These are phyloP conservation scores for Euura lappo DNA, from an alignment of 1,140 invertebrate species.

Conservation along the genomic window DNA sequence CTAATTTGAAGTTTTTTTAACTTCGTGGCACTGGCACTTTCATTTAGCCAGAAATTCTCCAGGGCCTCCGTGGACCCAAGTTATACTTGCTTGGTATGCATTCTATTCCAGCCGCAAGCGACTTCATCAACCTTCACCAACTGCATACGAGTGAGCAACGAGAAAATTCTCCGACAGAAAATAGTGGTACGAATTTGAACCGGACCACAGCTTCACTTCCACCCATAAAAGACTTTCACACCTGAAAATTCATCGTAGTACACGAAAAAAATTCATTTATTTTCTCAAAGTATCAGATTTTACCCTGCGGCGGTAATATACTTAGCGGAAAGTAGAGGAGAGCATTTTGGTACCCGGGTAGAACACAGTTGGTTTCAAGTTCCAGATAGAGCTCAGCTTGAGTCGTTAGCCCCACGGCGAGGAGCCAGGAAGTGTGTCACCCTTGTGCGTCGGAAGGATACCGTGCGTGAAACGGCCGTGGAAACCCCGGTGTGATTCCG, in stretches of 20 bases:
- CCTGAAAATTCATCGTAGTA: not conserved
- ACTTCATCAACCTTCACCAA: not conserved
- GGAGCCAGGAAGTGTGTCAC: constrained; percentile 1
- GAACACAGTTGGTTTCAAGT: constrained; percentile 1
- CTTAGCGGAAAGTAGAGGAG: not conserved
- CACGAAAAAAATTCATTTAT: not conserved
- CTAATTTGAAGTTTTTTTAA: not conserved
- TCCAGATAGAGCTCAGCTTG: not conserved
- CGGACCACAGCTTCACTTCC: not conserved
- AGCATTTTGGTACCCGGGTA: not conserved
- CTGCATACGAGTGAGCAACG: not conserved
- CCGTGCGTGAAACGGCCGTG: not conserved
- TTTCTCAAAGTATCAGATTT: not conserved
- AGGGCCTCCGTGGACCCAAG: not conserved
- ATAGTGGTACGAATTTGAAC: too few relatives aligned
- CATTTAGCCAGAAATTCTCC: constrained; percentile 7
- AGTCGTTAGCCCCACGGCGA: not conserved
- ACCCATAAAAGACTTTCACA: too few relatives aligned
- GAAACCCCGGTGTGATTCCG: not conserved
- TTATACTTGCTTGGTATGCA: not conserved
- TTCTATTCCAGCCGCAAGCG: constrained; percentile 3
- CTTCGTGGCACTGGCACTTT: not conserved
- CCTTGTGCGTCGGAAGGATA: not conserved
- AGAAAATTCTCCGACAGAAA: too few relatives aligned
- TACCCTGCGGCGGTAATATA: not conserved